Conservation (phyloP, 2,888 invertebrate genomes). For the Troides aeacus region DNA sequence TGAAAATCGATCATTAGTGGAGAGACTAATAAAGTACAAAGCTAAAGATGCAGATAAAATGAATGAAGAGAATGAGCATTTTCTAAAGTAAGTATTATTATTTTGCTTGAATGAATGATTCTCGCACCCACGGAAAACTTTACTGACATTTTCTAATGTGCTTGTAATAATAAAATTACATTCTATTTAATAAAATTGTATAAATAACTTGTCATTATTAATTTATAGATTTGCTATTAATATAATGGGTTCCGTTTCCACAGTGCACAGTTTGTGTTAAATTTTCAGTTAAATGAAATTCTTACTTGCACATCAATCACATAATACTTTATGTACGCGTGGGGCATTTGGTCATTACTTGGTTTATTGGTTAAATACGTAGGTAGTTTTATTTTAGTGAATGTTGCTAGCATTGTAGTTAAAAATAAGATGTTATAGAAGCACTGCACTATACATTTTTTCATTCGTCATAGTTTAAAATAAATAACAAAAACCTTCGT, state of each 20-base stretch:
- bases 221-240: neutral
- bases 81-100: conserved; percentile 85
- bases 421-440: conserved; percentile 40
- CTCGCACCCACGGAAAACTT: conserved; percentile 22
- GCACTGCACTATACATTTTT: conserved; percentile 52
- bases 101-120: conserved; percentile 30
- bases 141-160: conserved; percentile 35
- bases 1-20: conserved; percentile 91
- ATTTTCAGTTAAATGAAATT: neutral
- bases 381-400: conserved; percentile 50
- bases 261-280: neutral
- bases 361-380: conserved; percentile 35
- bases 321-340: conserved; percentile 27
- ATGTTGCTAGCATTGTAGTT: conserved; percentile 44
- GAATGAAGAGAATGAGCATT: conserved; percentile 98
- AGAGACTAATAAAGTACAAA: conserved; percentile 94
- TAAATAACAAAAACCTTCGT: neutral
- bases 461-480: conserved; percentile 43
- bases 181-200: conserved; percentile 5
- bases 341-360: conserved; percentile 55
- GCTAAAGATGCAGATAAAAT: conserved; percentile 96
- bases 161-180: conserved; percentile 25
- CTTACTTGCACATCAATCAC: conserved; percentile 30
- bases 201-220: neutral
- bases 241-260: neutral